A percentile compares a stretch with the other conserved stretches of the same genome.
Evolutionary conservation across 2,888 invertebrate species (phyloP).

Genomic region (Quadroppia sp.): DNA sequence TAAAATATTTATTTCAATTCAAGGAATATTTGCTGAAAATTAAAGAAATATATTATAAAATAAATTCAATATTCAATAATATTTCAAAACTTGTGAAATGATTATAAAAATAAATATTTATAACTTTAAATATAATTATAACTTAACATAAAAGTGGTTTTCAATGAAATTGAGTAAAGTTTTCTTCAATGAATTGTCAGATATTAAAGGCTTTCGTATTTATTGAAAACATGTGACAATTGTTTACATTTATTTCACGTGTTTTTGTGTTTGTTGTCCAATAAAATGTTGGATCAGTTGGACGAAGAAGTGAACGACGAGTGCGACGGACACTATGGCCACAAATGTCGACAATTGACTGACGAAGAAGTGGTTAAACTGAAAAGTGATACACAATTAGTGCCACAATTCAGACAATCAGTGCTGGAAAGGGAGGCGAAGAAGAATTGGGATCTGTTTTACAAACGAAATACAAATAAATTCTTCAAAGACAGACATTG

Average conservation of each 20-base stretch:
- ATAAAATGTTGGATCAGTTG: background rate
- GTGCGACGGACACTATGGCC: conserved; percentile 38
- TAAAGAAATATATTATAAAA: too few relatives aligned
- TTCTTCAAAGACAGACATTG: conserved; percentile 96
- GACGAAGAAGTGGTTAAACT: conserved; percentile 63
- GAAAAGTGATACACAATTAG: conserved; percentile 62
- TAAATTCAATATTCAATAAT: too few relatives aligned
- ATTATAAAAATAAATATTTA: too few relatives aligned
- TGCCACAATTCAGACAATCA: conserved; percentile 68
- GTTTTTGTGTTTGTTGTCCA: background rate
- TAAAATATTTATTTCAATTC: too few relatives aligned
- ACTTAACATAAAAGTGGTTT: too few relatives aligned
- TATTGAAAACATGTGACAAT: background rate
- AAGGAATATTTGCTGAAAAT: too few relatives aligned
- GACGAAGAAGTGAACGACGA: background rate
- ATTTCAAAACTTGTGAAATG: too few relatives aligned
- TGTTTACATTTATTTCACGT: background rate
- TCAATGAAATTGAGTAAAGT: too few relatives aligned
- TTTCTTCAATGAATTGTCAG: too few relatives aligned
- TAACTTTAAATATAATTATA: too few relatives aligned
- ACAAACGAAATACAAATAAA: conserved; percentile 84
- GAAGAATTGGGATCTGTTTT: conserved; percentile 93
- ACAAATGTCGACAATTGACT: conserved; percentile 49
- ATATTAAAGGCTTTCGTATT: background rate
- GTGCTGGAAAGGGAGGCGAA: conserved; percentile 76